Evolutionary conservation across 2,113 vertebrate genomes (phyloP), one percentile per base, ranked within the genome.

Genomic region (Xenopus laevis): DNA sequence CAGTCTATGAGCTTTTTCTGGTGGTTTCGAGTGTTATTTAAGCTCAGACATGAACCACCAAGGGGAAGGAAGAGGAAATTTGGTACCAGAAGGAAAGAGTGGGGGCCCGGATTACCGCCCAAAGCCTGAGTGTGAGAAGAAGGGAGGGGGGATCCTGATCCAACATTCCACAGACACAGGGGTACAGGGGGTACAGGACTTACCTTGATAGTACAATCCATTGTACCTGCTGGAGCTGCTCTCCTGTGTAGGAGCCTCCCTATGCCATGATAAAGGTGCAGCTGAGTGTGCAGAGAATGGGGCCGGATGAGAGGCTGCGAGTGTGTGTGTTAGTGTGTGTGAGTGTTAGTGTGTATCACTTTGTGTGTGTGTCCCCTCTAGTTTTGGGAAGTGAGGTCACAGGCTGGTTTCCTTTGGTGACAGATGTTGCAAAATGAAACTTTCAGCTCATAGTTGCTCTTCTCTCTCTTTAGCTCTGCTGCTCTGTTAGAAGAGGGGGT

Each of bases 41-140:
- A 91, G 87, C 89, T 84, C 85, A 90, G 90, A 93, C 91, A 92
- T 92, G 78, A 79, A 91, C 92, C 92, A 91, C 92, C 86, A 93
- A 93, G 90, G 91, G 92, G 92, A 93, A 94, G 92, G 92, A 93
- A 94, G 91, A 93, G 92, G 92, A 94, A 92, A 91, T 91, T 92
- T 93, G 89, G 91, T 91, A 92, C 87, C 82, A 94, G 90, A 92
- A 94, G 92, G 92, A 93, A 94, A 93, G 92, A 93, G 92, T 91
- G 91, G 91, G 79, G 90, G 91, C 86, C 88, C 84, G 88, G 86
- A 89, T 90, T 85, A 88, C 86, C 89, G 86, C 87, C 86, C 87
- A 65, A 83, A 78, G 87, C 89, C 79, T 78, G 21, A 79, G 33
- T 40, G 33, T 40, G 71, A 61, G 40, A 84, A 88, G 85, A 9